Percentiles rank a stretch among this genome's conserved stretches.
These are phyloP conservation scores for Macroglossus sobrinus DNA, from an alignment of 2,113 vertebrate genomes.

Conservation along the genomic window DNA sequence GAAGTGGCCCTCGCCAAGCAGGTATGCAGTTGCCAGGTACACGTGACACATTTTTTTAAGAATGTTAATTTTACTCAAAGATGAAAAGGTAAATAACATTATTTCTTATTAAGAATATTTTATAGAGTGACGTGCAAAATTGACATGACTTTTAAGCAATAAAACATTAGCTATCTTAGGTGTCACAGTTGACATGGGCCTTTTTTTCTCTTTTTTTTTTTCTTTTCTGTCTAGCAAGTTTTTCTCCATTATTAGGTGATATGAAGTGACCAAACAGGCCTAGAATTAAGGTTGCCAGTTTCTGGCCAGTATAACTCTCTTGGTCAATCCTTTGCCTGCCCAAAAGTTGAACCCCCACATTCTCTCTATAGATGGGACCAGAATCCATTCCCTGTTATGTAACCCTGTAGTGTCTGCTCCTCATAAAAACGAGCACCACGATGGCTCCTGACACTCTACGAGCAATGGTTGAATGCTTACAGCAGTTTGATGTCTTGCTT, in stretches of 20 bases:
- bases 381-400: fast-evolving
- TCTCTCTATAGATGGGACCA: neutral
- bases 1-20: neutral
- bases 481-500: neutral
- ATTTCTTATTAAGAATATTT: neutral
- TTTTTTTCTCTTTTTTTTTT: no score
- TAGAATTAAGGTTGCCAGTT: neutral
- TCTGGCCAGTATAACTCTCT: neutral
- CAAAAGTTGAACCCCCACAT: neutral
- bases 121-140: neutral
- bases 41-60: neutral
- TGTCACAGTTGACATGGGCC: neutral
- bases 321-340: neutral
- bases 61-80: neutral
- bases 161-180: neutral
- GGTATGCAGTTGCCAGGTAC: neutral
- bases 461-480: neutral
- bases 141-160: neutral
- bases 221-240: neutral
- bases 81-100: neutral
- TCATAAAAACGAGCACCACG: neutral
- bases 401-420: neutral
- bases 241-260: neutral
- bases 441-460: neutral
- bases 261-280: neutral